phyloP scores from a whole-genome alignment of 2,888 invertebrate genomes.

The Coleophora deauratella region DNA sequence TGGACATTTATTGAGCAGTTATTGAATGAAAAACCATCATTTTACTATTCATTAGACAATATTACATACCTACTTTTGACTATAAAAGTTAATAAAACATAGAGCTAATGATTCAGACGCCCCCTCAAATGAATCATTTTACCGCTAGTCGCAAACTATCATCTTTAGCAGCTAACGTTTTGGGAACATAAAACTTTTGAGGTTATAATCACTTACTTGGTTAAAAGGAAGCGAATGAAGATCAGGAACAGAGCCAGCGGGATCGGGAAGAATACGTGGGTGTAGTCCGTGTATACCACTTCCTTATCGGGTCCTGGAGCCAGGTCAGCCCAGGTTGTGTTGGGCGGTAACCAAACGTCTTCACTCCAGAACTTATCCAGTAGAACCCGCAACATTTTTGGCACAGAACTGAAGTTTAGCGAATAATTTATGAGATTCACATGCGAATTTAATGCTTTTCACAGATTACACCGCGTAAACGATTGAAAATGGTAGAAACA shows the following conservation, averaged over 20 bases:
- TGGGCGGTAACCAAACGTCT: slow-evolving; percentile 93
- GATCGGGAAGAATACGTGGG: slow-evolving; percentile 87
- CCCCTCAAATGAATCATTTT: too few species aligned
- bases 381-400: slow-evolving; percentile 51
- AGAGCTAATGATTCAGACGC: too few species aligned
- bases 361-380: slow-evolving; percentile 84
- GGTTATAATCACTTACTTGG: slow-evolving; percentile 80
- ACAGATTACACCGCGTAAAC: too few species aligned
- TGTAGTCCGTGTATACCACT: slow-evolving; percentile 83
- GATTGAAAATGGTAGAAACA: neutral
- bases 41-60: too few species aligned
- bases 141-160: too few species aligned
- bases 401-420: neutral
- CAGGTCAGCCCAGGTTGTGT: slow-evolving; percentile 91
- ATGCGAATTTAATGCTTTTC: neutral
- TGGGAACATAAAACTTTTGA: too few species aligned
- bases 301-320: slow-evolving; percentile 82
- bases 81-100: too few species aligned
- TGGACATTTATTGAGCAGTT: too few species aligned
- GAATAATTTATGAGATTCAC: neutral
- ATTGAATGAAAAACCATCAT: too few species aligned
- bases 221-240: slow-evolving; percentile 83
- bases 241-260: slow-evolving; percentile 88
- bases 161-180: neutral
- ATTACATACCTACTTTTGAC: too few species aligned